Base-by-base conservation (phyloP, 30 jellyfish, hydroid and myxozoan genomes). In the Aurelia aurita complex sp. Pacific region DNA sequence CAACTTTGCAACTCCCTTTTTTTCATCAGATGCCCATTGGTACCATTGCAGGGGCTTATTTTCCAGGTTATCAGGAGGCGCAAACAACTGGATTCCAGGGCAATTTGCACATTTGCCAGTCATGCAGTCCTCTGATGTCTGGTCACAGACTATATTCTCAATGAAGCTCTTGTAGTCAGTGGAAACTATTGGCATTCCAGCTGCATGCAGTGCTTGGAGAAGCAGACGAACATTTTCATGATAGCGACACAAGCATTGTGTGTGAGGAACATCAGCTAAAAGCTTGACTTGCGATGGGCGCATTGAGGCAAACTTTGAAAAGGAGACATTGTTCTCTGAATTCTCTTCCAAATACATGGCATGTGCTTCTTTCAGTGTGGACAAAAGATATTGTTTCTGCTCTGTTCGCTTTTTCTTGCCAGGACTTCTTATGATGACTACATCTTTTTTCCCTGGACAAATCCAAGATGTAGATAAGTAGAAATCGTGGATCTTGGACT, bases 371-470 rank as follows among this genome's bases (percentile, higher is more conserved):
- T 61, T 61, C 29, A 61, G 70, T 61, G 70, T 61, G 10, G 70
- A 61, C 70, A 61, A 61, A 61, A 61, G 70, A 61, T 61, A 61
- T 13, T 61, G 70, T 61, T 61, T 61, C 70, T 61, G 70, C 33
- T 61, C 70, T 61, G 70, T 61, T 61, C 70, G 36, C 33, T 61
- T n/a, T 61, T 61, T 61, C 70, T 61, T 61, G 70, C 70, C 70
- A 61, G 70, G 70, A 14, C 70, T 61, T 61, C 70, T 61, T 61
- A 61, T 61, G 33, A 61, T 61, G 70, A 61, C 70, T 61, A 61
- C 70, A 61, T 61, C 70, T 61, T 61, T 61, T 61, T 61, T 61
- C 70, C 70, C 70, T 61, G 70, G 70, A 61, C 70, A 61, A 61
- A 61, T 61, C 70, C 70, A 61, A 61, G 70, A 61, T 9, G 70